Evolutionary conservation across 1,140 invertebrate species (phyloP).

Genomic region (Bathynomus jamesi): DNA sequence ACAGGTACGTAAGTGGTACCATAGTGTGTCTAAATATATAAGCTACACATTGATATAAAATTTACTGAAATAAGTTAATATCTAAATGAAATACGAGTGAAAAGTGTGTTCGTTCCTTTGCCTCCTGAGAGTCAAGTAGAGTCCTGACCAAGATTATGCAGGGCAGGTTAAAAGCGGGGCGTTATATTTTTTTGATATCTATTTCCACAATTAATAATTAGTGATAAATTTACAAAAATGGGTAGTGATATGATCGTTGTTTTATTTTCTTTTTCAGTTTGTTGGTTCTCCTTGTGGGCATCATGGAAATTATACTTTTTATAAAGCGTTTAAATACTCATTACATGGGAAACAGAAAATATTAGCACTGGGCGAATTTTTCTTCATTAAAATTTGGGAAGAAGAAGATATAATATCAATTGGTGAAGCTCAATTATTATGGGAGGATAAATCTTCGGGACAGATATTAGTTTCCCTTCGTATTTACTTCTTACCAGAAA

Average conservation of each 20-base stretch:
- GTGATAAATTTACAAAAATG: not conserved
- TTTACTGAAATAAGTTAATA: constrained; percentile 4
- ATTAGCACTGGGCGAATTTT: constrained; percentile 77
- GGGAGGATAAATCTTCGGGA: constrained; percentile 73
- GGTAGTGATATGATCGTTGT: constrained; percentile 13
- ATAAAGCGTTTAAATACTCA: constrained; percentile 66
- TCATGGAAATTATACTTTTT: constrained; percentile 85
- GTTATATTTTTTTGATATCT: not conserved
- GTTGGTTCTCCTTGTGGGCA: constrained; percentile 73
- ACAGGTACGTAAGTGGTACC: constrained; percentile 42
- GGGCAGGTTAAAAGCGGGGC: constrained; percentile 17
- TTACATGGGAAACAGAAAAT: constrained; percentile 56
- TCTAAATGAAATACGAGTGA: constrained; percentile 21
- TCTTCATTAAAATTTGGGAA: constrained; percentile 80
- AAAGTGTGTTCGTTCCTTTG: constrained; percentile 18
- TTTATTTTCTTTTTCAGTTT: constrained; percentile 54
- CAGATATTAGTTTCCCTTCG: constrained; percentile 69
- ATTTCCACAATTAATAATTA: not conserved
- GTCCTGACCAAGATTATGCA: constrained; percentile 19
- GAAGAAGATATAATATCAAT: constrained; percentile 75
- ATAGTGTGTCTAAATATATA: constrained; percentile 32
- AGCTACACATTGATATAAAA: constrained; percentile 17
- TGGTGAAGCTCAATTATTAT: constrained; percentile 81
- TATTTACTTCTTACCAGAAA: constrained; percentile 86
- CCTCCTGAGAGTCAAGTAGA: constrained; percentile 4